phyloP scores from a whole-genome alignment of 2,888 invertebrate species.

The Cryptus viduatorius region DNA sequence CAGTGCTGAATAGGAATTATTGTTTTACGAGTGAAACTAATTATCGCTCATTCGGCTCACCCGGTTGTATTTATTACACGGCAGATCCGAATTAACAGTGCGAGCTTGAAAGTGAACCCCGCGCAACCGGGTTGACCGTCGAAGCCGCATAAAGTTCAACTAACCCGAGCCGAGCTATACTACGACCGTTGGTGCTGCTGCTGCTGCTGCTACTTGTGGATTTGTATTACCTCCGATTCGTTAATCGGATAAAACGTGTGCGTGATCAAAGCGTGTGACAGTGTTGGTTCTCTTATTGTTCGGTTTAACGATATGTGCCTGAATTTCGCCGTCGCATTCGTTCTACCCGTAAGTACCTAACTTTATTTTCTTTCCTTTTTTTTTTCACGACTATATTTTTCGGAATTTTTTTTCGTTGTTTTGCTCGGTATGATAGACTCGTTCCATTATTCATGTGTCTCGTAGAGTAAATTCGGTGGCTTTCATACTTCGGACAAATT shows the following conservation, averaged over 20 bases:
- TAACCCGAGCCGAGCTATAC: constrained; percentile 7
- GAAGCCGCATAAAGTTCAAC: constrained; percentile 54
- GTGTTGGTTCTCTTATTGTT: constrained; percentile 57
- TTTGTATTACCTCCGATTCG: constrained; percentile 39
- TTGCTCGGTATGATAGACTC: background rate
- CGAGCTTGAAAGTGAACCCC: constrained; percentile 31
- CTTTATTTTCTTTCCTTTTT: background rate
- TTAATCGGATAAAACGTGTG: constrained; percentile 59
- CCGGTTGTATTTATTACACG: background rate
- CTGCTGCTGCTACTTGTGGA: constrained; percentile 52
- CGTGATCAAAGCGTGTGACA: constrained; percentile 59
- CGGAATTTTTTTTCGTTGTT: background rate
- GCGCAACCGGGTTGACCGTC: constrained; percentile 26
- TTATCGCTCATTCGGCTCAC: background rate
- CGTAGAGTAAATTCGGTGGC: no score
- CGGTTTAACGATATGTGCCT: constrained; percentile 70
- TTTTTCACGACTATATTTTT: background rate
- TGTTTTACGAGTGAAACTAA: constrained; percentile 9
- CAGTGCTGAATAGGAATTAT: constrained; percentile 20
- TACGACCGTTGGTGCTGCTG: constrained; percentile 12
- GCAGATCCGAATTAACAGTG: background rate
- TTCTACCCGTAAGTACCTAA: constrained; percentile 68
- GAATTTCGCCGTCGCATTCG: constrained; percentile 68
- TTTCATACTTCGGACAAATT: no score
- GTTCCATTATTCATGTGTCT: no score